A percentile compares a stretch with the other conserved stretches of the same genome.
Evolutionary conservation across 2,888 invertebrate genomes (phyloP).

Genomic region (Willowsia nigromaculata): DNA sequence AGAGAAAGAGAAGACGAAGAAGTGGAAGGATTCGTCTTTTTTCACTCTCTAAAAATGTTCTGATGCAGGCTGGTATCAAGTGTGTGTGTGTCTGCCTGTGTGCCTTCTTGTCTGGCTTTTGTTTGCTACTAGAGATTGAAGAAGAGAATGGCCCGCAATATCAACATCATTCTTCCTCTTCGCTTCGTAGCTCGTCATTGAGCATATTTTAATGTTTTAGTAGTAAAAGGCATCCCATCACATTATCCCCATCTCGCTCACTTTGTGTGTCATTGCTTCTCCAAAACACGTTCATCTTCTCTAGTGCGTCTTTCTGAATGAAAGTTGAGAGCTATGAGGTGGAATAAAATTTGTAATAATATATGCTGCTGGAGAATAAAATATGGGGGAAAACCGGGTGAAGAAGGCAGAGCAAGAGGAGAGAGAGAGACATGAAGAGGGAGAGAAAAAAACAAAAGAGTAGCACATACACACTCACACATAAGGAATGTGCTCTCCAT

Average conservation of each 20-base stretch:
- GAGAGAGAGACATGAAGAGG: not conserved
- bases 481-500: no score
- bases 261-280: not conserved
- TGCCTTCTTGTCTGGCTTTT: conserved; percentile 5
- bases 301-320: conserved; percentile 13
- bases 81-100: no score
- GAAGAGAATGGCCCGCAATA: conserved; percentile 10
- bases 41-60: no score
- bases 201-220: conserved; percentile 47
- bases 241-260: conserved; percentile 19
- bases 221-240: conserved; percentile 36
- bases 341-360: conserved; percentile 47
- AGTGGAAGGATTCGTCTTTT: conserved; percentile 29
- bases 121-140: not conserved
- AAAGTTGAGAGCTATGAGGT: conserved; percentile 42
- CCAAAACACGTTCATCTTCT: conserved; percentile 7
- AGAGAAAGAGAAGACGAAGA: not conserved
- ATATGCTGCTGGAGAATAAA: conserved; percentile 30
- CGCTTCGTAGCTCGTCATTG: conserved; percentile 22
- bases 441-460: not conserved
- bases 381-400: conserved; percentile 35
- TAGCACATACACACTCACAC: no score
- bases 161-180: not conserved
- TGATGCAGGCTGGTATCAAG: conserved; percentile 19
- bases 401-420: not conserved